These are phyloP conservation scores for Crocodylus rhombifer DNA, from an alignment of 2,797 vertebrate genomes.

Conservation along the genomic window DNA sequence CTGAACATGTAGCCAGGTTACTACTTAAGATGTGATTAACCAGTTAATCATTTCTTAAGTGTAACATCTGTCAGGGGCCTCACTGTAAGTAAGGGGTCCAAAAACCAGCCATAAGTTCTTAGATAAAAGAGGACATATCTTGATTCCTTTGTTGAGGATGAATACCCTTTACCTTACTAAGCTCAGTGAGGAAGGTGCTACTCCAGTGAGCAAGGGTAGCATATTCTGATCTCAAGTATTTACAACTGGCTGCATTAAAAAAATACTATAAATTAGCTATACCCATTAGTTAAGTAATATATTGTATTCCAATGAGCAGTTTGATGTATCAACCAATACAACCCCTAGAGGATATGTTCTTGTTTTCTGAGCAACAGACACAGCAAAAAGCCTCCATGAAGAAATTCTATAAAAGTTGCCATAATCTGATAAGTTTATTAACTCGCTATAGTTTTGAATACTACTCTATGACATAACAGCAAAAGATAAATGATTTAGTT, in stretches of 20 bases:
- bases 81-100: neutral
- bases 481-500: neutral
- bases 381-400: neutral
- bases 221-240: constrained; percentile 30
- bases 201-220: constrained; percentile 1
- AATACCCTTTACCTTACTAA: neutral
- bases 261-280: constrained; percentile 6
- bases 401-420: neutral
- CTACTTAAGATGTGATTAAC: too few species aligned
- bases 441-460: neutral
- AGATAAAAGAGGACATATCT: neutral
- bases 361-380: constrained; percentile 9
- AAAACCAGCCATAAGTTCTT: constrained; percentile 26
- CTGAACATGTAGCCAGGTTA: too few species aligned
- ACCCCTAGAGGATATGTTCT: neutral
- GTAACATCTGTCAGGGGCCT: neutral
- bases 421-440: neutral
- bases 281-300: neutral
- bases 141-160: neutral
- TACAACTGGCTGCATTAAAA: neutral
- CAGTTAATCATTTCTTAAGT: too few species aligned
- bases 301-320: neutral
- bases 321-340: neutral
- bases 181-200: neutral
- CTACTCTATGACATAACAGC: neutral